Evolutionary conservation across 1,140 invertebrate genomes (phyloP), one percentile per base, ranked within the genome.

Genomic region (Pseudomyrmex dendroicus): DNA sequence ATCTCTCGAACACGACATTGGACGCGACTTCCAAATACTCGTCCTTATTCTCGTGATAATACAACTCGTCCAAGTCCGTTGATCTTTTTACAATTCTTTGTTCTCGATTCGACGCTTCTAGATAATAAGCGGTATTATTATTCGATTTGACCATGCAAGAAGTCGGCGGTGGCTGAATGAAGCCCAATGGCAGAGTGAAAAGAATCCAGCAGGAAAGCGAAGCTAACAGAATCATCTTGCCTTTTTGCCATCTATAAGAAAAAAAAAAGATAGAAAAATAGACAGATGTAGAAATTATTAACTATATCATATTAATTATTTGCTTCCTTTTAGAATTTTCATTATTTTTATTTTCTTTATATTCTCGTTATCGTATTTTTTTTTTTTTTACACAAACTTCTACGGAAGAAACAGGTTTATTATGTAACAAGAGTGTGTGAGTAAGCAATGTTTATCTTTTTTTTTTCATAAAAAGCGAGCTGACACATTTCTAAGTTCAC

Each of bases 191-290:
- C 66, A 99, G 95, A 8, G 99, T 99, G 94, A 99, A 99, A 13
- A 99, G 95, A 46, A 99, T 98, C 98, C 99, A 99, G 73, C 98
- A 98, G 4, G 97, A 96, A 13, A 99, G 94, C 0, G 99, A 99
- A 54, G 97, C 97, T n/a, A 99, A 93, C 54, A 99, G 94, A 70
- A 99, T 95, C 57, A 97, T 94, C 93, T 99, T 98, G 10, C 97
- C 97, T 91, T 97, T 98, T 76, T 97, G 96, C 95, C 97, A 98
- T 86, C 97, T 96, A 89, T 2, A 84, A 35, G 35, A 35, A 35
- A 35, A 35, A 35, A 35, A 67, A 56, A 1, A 44, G 13, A 44
- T 35, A 7, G 35, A 35, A 0, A 35, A 35, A 35, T 5, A 35
- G 7, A 35, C 35, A 35, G 35, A 35, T 35, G 35, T 35, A 35